Evolutionary conservation across 2,888 invertebrate genomes (phyloP), one percentile per base, ranked within the genome.

Genomic region (Eremobia ochroleuca): DNA sequence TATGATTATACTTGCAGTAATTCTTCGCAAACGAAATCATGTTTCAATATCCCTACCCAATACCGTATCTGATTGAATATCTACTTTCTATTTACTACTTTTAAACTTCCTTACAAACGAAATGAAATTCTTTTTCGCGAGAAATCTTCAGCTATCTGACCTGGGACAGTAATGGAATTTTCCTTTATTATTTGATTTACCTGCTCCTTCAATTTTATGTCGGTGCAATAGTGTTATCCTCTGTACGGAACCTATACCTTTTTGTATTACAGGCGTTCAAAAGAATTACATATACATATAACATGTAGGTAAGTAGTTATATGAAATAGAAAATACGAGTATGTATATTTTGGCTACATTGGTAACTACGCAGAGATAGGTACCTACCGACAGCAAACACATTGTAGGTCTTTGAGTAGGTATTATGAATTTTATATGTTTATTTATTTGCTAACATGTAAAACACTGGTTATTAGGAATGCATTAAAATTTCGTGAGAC

Each of bases 161-260:
- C 92, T 88, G 93, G 93, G 91, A 90, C 92, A 85, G 93, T 96
- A 95, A 96, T 93, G 91, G 90, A 94, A 96, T 96, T 95, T 95
- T 94, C 96, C 94, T 94, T 94, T 96, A 94, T 96, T 96, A 96
- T 96, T 96, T 94, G 95, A 96, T 96, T 96, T 96, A 94, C 92
- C 93, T 93, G 92, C 90, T 94, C 93, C 92, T 93, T 93, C 92
- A 92, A 94, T 95, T 95, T 95, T 94, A 94, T 94, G 90, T 92
- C 91, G 89, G 85, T 92, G 93, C 93, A 94, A 95, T 94, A 93
- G 94, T 92, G 93, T 92, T 93, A 93, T 92, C 93, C 91, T 85
- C 89, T 78, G 88, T 89, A 89, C 88, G 81, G 82, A 85, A 82
- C 87, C 85, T 87, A 88, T 85, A 92, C 91, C 89, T 88, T 92